phyloP scores from a whole-genome alignment of 2,113 vertebrate species.

The Brevimyrus niger region DNA sequence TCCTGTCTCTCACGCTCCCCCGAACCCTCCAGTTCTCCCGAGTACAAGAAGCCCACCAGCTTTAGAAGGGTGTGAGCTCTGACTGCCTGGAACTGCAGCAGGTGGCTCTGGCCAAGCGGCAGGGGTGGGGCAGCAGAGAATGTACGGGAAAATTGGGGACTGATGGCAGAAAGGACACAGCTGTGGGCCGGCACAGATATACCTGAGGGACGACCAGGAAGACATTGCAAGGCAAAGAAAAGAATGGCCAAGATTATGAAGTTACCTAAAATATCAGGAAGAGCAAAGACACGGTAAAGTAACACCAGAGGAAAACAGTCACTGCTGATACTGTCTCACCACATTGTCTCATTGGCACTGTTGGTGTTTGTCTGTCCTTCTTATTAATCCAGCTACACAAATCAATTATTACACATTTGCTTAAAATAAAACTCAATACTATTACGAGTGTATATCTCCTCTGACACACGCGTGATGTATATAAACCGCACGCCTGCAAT shows the following conservation, averaged over 20 bases:
- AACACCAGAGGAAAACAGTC: neutral
- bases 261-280: neutral
- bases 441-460: no score
- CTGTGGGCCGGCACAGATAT: conserved; percentile 72
- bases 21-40: conserved; percentile 68
- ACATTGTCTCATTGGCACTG: neutral
- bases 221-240: neutral
- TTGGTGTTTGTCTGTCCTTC: neutral
- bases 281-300: neutral
- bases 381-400: neutral
- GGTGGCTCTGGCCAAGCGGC: conserved; percentile 42
- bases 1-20: conserved; percentile 64
- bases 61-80: conserved; percentile 63
- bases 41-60: conserved; percentile 74
- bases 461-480: neutral
- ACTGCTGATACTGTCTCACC: neutral
- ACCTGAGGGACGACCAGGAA: conserved; percentile 45
- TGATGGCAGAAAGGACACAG: conserved; percentile 76
- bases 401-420: neutral
- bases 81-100: conserved; percentile 66
- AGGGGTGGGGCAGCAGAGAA: conserved; percentile 47
- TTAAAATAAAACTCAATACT: neutral
- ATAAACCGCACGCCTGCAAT: neutral
- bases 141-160: conserved; percentile 68
- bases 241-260: neutral